Conservation (phyloP, 2,888 invertebrate genomes). For the Diadegma fenestrale region DNA sequence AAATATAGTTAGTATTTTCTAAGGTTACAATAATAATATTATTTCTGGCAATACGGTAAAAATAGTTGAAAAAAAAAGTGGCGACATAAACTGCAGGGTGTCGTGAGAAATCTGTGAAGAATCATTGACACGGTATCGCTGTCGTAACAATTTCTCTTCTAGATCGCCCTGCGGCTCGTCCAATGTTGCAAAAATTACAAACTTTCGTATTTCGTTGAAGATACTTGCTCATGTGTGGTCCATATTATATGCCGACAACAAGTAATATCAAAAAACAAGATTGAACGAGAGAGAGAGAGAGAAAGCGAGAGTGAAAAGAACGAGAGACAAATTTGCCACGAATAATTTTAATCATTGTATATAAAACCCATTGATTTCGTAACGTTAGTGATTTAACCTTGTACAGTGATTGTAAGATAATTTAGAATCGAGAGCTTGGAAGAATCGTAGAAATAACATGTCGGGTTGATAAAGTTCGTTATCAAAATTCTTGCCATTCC, state of each 20-base stretch:
- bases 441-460: not conserved
- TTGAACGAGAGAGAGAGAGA: not conserved
- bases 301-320: not conserved
- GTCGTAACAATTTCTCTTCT: conserved; percentile 60
- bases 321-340: conserved; percentile 55
- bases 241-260: conserved; percentile 13
- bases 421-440: conserved; percentile 50
- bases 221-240: conserved; percentile 10
- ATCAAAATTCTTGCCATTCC: conserved; percentile 6
- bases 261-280: not conserved
- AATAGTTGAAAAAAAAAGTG: not conserved
- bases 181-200: not conserved
- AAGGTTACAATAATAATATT: conserved; percentile 60
- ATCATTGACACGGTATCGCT: conserved; percentile 48
- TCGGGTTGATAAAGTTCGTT: not conserved
- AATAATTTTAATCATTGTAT: conserved; percentile 65
- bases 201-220: conserved; percentile 19
- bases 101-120: conserved; percentile 42
- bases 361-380: conserved; percentile 48
- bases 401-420: conserved; percentile 61
- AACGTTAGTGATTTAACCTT: conserved; percentile 26
- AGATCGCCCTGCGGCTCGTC: conserved; percentile 60
- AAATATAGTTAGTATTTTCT: not conserved
- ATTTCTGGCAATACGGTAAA: conserved; percentile 62
- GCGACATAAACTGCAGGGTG: conserved; percentile 47